A percentile compares a stretch with the other conserved stretches of the same genome.
phyloP scores from a whole-genome alignment of 2,113 vertebrate species.

The Phaethon lepturus region DNA sequence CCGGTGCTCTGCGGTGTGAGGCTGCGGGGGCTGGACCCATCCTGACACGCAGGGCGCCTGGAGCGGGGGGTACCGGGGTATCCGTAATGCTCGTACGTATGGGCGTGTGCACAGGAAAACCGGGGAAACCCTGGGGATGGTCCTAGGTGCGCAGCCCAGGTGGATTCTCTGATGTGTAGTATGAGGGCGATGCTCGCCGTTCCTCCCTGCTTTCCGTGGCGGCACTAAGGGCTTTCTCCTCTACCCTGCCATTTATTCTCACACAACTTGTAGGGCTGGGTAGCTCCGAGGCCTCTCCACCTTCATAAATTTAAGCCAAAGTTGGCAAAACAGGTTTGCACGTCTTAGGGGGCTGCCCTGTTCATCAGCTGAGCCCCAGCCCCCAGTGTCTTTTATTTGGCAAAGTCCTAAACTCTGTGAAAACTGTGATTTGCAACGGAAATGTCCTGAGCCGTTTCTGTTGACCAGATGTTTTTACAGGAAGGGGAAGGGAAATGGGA shows the following conservation, averaged over 20 bases:
- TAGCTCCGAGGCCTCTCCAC: not conserved
- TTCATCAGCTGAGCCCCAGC: not conserved
- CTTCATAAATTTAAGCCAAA: not conserved
- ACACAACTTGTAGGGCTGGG: fast-evolving
- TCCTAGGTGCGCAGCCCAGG: not conserved
- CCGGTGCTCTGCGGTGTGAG: not conserved
- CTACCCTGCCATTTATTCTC: not conserved
- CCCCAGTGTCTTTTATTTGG: not conserved
- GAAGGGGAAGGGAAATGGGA: slow-evolving; percentile 54
- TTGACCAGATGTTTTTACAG: slow-evolving; percentile 61
- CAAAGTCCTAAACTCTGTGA: not conserved
- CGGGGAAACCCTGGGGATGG: not conserved
- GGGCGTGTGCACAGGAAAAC: not conserved
- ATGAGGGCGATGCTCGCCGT: fast-evolving
- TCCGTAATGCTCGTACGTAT: fast-evolving
- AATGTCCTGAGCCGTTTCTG: slow-evolving; percentile 17
- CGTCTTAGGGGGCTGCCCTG: not conserved
- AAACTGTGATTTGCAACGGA: not conserved
- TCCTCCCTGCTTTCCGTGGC: not conserved
- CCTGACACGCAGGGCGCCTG: not conserved
- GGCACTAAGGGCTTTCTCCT: not conserved
- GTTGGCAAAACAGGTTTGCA: not conserved
- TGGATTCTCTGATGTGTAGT: not conserved
- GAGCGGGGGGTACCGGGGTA: fast-evolving
- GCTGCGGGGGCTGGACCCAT: not conserved